Evolutionary conservation across 1,140 invertebrate genomes (phyloP).

Genomic region (Episyrphus balteatus): DNA sequence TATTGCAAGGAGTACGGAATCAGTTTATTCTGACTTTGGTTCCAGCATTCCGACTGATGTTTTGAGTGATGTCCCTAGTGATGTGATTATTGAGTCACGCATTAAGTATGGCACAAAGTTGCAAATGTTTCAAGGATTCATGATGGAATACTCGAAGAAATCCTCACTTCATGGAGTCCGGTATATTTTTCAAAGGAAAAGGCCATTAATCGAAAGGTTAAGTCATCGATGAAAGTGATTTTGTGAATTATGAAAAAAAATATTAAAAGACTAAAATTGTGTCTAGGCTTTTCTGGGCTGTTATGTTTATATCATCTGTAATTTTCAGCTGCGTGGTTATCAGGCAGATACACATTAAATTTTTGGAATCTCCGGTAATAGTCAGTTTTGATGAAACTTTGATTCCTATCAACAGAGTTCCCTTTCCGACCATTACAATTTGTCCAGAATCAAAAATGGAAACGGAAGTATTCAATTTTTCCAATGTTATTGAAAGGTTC

Average conservation of each 20-base stretch:
- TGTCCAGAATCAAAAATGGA: constrained; percentile 51
- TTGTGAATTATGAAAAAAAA: no score
- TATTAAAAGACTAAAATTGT: not conserved
- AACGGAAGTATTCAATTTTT: constrained; percentile 43
- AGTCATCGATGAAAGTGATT: no score
- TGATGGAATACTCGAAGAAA: constrained; percentile 35
- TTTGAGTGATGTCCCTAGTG: constrained; percentile 24
- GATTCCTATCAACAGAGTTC: constrained; percentile 48
- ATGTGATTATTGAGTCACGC: constrained; percentile 25
- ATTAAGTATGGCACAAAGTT: constrained; percentile 27
- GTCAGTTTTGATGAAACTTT: constrained; percentile 49
- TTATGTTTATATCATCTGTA: no score
- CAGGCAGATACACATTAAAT: constrained; percentile 39
- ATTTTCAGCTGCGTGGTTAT: no score
- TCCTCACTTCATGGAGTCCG: constrained; percentile 36
- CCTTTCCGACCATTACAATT: constrained; percentile 49
- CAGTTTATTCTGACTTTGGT: no score
- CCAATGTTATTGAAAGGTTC: constrained; percentile 29
- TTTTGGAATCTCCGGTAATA: constrained; percentile 50
- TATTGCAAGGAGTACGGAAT: no score
- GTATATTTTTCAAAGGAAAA: constrained; percentile 33
- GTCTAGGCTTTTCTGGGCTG: no score
- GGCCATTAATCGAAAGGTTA: constrained; percentile 35
- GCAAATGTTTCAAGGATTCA: constrained; percentile 27
- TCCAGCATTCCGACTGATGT: no score